Evolutionary conservation across 2,113 vertebrate genomes (phyloP).

Genomic region (Chinchilla lanigera): DNA sequence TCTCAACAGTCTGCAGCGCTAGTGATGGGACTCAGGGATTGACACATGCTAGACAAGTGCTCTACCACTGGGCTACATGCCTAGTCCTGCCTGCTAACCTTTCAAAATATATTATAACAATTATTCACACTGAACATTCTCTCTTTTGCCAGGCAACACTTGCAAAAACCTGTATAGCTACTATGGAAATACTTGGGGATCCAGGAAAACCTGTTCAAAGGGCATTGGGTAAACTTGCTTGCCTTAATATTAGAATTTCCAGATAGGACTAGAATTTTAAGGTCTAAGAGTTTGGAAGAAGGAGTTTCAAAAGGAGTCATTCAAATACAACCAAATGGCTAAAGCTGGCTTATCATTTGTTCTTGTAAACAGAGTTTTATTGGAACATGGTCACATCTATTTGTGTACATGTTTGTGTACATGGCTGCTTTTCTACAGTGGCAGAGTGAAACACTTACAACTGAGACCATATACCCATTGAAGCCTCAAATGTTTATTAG

Average conservation of each 20-base stretch:
- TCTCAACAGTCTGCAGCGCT: neutral
- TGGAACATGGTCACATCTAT: neutral
- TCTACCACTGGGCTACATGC: neutral
- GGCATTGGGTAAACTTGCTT: neutral
- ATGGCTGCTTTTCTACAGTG: neutral
- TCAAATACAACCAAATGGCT: neutral
- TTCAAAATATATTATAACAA: neutral
- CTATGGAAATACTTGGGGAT: neutral
- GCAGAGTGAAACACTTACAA: neutral
- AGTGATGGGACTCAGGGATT: neutral
- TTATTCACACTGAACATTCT: neutral
- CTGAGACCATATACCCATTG: neutral
- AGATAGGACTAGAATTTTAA: neutral
- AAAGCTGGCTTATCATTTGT: neutral
- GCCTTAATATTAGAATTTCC: neutral
- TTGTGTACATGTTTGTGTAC: neutral
- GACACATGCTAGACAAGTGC: neutral
- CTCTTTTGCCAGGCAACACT: neutral
- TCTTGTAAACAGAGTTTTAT: neutral
- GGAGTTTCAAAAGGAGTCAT: neutral
- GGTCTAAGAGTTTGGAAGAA: neutral
- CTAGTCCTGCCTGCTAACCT: neutral
- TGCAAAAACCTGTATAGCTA: neutral
- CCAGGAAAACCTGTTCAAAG: neutral
- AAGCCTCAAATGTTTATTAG: neutral